These are phyloP conservation scores for Drosophila varians DNA, from an alignment of 1,140 invertebrate species.

Conservation along the genomic window DNA sequence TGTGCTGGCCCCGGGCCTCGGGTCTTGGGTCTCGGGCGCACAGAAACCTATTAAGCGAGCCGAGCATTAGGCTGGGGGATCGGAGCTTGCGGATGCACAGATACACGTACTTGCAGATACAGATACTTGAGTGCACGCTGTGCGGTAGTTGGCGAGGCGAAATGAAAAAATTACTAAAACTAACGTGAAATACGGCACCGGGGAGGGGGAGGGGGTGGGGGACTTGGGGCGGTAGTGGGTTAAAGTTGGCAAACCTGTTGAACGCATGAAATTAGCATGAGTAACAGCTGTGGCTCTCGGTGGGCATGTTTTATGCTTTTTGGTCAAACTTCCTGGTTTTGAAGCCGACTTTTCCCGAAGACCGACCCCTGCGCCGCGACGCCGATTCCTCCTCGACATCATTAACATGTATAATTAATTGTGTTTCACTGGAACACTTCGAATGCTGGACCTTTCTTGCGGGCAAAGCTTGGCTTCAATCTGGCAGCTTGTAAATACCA, in stretches of 20 bases:
- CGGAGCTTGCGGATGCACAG: constrained; percentile 35
- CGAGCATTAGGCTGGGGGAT: constrained; percentile 64
- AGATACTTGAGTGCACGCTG: constrained; percentile 76
- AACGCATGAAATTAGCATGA: constrained; percentile 75
- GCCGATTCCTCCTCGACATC: constrained; percentile 10
- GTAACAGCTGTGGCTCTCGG: constrained; percentile 35
- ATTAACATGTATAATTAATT: constrained; percentile 41
- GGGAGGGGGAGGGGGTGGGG: neutral
- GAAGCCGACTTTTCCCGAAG: constrained; percentile 6
- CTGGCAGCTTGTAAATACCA: constrained; percentile 10
- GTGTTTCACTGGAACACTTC: constrained; percentile 31
- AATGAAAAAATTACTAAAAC: constrained; percentile 73
- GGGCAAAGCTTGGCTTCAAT: constrained; percentile 20
- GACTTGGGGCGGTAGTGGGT: neutral
- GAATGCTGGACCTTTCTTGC: constrained; percentile 24
- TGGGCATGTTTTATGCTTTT: constrained; percentile 30
- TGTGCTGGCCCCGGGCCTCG: constrained; percentile 40
- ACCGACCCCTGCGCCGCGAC: neutral
- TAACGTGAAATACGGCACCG: constrained; percentile 69
- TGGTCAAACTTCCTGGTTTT: constrained; percentile 48
- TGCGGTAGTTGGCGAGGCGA: constrained; percentile 77
- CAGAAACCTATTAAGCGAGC: constrained; percentile 74
- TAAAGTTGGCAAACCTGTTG: constrained; percentile 60
- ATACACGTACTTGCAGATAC: constrained; percentile 35
- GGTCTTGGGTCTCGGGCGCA: too few relatives aligned